Percentiles rank a stretch among this genome's conserved stretches.
phyloP scores from a whole-genome alignment of 2,113 vertebrate genomes.

The Cebus imitator region DNA sequence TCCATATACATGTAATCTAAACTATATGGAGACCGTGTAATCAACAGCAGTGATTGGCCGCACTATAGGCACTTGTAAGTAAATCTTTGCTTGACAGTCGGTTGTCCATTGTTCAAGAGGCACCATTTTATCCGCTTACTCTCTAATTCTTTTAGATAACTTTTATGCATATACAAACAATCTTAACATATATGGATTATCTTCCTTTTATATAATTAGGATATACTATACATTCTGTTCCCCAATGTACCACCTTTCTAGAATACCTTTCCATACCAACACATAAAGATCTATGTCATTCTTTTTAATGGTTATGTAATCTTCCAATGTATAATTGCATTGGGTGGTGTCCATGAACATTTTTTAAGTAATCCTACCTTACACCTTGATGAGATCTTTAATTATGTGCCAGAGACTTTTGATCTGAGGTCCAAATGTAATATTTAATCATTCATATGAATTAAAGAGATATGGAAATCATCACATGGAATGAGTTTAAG shows the following conservation, averaged over 20 bases:
- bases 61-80: neutral
- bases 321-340: neutral
- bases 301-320: neutral
- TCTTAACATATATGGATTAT: neutral
- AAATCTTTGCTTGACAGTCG: neutral
- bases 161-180: neutral
- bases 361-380: neutral
- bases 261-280: neutral
- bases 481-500: neutral
- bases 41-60: neutral
- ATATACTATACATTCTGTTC: neutral
- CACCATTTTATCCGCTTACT: neutral
- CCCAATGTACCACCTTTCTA: neutral
- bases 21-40: neutral
- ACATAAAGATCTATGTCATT: neutral
- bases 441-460: neutral
- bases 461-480: neutral
- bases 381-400: neutral
- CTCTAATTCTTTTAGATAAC: neutral
- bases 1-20: neutral
- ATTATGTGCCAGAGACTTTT: neutral
- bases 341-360: neutral
- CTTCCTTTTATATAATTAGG: neutral
- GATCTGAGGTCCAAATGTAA: neutral
- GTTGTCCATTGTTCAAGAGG: neutral